Conservation (phyloP, 2,888 invertebrate genomes). For the Melanostoma scalare region DNA sequence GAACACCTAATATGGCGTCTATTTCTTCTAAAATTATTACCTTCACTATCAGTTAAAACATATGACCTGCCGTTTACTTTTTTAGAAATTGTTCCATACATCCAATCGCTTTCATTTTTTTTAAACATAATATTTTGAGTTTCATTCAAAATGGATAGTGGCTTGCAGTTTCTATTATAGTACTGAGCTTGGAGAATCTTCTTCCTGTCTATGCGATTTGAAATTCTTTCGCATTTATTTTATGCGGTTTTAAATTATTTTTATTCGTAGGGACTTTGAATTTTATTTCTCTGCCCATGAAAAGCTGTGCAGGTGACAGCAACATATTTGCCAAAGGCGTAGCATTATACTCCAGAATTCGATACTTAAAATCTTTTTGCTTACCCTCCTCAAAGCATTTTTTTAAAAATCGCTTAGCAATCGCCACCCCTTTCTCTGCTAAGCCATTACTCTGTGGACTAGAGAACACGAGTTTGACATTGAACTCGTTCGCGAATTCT, state of each 20-base stretch:
- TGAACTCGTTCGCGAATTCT: constrained; percentile 13
- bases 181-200: neutral
- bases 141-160: constrained; percentile 32
- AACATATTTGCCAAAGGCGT: constrained; percentile 57
- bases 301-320: constrained; percentile 55
- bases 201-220: constrained; percentile 11
- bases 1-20: constrained; percentile 22
- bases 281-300: constrained; percentile 54
- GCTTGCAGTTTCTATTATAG: constrained; percentile 15
- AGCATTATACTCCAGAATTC: constrained; percentile 58
- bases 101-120: constrained; percentile 23
- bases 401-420: constrained; percentile 67
- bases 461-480: constrained; percentile 12
- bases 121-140: constrained; percentile 14
- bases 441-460: constrained; percentile 15
- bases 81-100: constrained; percentile 20
- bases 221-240: constrained; percentile 5
- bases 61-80: constrained; percentile 21
- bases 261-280: constrained; percentile 37
- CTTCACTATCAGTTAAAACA: constrained; percentile 22
- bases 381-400: constrained; percentile 35
- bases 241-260: constrained; percentile 15
- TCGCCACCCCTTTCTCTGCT: constrained; percentile 69
- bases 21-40: constrained; percentile 22
- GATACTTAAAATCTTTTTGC: constrained; percentile 46